Evolutionary conservation across 2,797 vertebrate genomes (phyloP).

Genomic region (Echiichthys vipera): DNA sequence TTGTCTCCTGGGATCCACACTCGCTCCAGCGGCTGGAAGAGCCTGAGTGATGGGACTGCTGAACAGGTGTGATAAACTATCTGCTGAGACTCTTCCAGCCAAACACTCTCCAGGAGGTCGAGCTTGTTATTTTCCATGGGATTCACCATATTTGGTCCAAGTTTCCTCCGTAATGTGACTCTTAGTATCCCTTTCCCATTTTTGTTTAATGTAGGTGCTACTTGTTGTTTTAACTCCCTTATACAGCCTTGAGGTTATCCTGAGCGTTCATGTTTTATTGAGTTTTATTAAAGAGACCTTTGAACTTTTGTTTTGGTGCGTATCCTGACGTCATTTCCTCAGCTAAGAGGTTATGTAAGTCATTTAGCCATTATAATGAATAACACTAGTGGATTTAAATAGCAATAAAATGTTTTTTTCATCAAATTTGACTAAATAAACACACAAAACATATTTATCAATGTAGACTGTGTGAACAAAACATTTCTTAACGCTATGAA

Average conservation of each 20-base stretch:
- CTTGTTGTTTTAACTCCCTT: not conserved
- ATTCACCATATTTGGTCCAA: not conserved
- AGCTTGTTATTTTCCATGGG: constrained; percentile 1
- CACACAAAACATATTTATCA: too few species aligned
- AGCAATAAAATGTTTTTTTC: too few species aligned
- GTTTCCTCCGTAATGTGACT: not conserved
- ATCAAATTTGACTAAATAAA: too few species aligned
- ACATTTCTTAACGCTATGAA: too few species aligned
- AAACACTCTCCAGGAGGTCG: not conserved
- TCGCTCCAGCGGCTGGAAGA: constrained; percentile 4
- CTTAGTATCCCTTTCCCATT: not conserved
- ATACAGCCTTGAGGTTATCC: not conserved
- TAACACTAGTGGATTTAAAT: too few species aligned
- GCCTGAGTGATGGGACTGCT: not conserved
- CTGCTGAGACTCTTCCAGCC: not conserved
- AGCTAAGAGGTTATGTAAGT: too few species aligned
- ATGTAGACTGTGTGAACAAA: too few species aligned
- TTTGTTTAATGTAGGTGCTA: not conserved
- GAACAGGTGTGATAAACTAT: constrained; percentile 1
- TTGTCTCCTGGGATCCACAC: not conserved
- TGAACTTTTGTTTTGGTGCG: too few species aligned
- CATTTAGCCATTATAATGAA: too few species aligned
- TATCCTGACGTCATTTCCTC: too few species aligned
- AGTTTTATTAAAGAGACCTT: too few species aligned
- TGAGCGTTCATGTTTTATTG: too few species aligned